Percentiles rank a stretch among this genome's conserved stretches.
Evolutionary conservation across 2,797 vertebrate species (phyloP).

Genomic region (Setipinna tenuifilis): DNA sequence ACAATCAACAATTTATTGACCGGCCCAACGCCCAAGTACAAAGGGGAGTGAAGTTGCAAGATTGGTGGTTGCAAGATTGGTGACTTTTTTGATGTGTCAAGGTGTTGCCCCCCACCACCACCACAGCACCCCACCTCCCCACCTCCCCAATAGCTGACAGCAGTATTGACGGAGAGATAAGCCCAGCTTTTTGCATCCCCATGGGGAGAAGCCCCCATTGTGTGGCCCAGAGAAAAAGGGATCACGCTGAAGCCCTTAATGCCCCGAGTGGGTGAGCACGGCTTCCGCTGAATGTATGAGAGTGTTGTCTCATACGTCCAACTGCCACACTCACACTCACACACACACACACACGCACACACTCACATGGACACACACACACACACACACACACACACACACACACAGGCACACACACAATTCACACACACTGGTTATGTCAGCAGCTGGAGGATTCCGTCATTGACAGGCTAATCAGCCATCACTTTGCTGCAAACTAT

Average conservation of each 20-base stretch:
- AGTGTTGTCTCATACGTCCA: background rate
- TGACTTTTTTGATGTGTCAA: slow-evolving; percentile 1
- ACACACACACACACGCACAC: background rate
- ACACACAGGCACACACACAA: background rate
- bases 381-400: slow-evolving; percentile 16
- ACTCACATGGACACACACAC: background rate
- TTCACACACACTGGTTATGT: slow-evolving; percentile 12
- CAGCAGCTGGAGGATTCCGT: background rate
- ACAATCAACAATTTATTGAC: background rate
- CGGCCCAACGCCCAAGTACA: background rate
- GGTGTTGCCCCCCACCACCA: background rate
- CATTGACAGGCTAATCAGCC: background rate
- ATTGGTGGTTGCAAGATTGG: background rate
- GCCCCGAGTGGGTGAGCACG: slow-evolving; percentile 10
- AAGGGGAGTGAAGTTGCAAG: background rate
- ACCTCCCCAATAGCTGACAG: background rate
- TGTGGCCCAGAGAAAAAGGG: background rate
- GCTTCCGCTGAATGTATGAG: background rate
- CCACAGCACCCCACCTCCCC: background rate
- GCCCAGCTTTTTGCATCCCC: background rate
- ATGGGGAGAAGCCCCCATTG: background rate
- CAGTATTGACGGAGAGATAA: background rate
- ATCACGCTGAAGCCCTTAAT: background rate
- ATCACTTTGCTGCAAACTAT: background rate
- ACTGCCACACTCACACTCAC: background rate